These are phyloP conservation scores for Sylvicapra grimmia DNA, from an alignment of 2,113 vertebrate species.

Conservation along the genomic window DNA sequence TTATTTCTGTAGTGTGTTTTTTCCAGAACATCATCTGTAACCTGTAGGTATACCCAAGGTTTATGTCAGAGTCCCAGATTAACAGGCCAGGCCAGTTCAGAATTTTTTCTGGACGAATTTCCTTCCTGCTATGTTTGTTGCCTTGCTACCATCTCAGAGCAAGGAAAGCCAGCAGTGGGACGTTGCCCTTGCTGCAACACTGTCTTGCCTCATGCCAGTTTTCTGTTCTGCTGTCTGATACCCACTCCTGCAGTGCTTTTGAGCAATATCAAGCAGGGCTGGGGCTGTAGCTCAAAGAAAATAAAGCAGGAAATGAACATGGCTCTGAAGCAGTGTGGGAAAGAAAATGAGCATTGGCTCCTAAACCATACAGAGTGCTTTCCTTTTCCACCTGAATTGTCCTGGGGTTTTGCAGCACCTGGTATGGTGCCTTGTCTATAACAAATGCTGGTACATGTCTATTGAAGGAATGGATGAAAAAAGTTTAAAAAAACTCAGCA, in stretches of 20 bases:
- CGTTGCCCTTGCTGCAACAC: background rate
- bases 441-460: background rate
- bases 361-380: background rate
- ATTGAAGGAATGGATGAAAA: background rate
- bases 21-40: background rate
- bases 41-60: background rate
- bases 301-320: constrained; percentile 29
- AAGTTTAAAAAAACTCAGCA: background rate
- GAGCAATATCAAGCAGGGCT: constrained; percentile 1
- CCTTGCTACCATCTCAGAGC: background rate
- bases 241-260: background rate
- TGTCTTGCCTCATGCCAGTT: background rate
- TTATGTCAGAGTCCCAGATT: constrained; percentile 7
- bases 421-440: background rate
- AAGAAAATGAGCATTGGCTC: background rate
- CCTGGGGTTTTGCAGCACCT: background rate
- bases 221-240: constrained; percentile 22
- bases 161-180: background rate
- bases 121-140: background rate
- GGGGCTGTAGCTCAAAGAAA: constrained; percentile 19
- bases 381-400: constrained; percentile 16
- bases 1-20: background rate
- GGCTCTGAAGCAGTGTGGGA: background rate
- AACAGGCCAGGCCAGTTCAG: background rate
- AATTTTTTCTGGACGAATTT: background rate